phyloP scores from a whole-genome alignment of 2,797 vertebrate species.

The Tadarida brasiliensis region DNA sequence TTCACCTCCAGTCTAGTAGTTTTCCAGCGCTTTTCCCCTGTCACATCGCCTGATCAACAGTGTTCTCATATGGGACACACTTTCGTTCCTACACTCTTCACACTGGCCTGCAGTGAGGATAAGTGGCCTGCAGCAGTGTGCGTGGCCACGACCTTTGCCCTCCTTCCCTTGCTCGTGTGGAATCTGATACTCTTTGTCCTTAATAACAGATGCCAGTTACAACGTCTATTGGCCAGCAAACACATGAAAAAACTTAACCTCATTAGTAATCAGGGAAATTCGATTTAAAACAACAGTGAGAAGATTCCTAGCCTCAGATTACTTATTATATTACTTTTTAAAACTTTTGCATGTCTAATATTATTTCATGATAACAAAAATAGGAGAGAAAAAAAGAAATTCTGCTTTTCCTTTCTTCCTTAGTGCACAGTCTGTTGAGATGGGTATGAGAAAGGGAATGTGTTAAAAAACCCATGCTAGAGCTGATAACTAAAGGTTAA shows the following conservation, averaged over 20 bases:
- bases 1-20: not conserved
- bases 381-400: not conserved
- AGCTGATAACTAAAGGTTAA: not conserved
- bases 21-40: not conserved
- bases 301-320: not conserved
- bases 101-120: not conserved
- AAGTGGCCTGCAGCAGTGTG: no score
- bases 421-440: not conserved
- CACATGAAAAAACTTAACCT: not conserved
- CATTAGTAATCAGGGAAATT: not conserved
- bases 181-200: not conserved
- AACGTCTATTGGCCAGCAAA: not conserved
- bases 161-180: not conserved
- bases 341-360: not conserved
- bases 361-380: not conserved
- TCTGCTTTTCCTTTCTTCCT: not conserved
- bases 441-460: not conserved
- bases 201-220: not conserved
- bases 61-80: not conserved
- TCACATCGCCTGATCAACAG: not conserved
- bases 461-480: not conserved
- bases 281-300: conserved; percentile 23
- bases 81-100: not conserved
- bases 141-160: not conserved
- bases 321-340: not conserved